phyloP scores from a whole-genome alignment of 2,797 vertebrate species.

The Vireo griseus region DNA sequence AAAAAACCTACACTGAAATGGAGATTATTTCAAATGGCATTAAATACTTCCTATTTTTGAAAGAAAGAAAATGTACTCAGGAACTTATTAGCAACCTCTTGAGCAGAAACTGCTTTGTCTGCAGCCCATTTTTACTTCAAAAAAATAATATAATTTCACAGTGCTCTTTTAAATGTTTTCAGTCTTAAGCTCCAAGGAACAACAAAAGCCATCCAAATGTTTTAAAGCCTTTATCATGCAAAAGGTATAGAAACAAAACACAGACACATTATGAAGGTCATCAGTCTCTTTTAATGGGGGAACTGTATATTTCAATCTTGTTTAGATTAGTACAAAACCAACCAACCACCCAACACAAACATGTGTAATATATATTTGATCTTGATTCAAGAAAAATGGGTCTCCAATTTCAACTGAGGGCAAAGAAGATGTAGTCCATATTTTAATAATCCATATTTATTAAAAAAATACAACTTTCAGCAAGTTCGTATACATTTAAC shows the following conservation, averaged over 20 bases:
- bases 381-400: constrained; percentile 63
- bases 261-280: constrained; percentile 75
- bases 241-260: constrained; percentile 77
- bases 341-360: constrained; percentile 72
- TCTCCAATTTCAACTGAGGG: constrained; percentile 68
- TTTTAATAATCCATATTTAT: constrained; percentile 69
- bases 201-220: constrained; percentile 51
- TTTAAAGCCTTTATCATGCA: constrained; percentile 66
- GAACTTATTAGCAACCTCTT: neutral
- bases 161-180: neutral
- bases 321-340: constrained; percentile 73
- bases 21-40: neutral
- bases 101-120: neutral
- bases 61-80: neutral
- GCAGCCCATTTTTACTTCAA: neutral
- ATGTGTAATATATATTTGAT: constrained; percentile 62
- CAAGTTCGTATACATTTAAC: constrained; percentile 61
- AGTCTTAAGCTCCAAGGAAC: constrained; percentile 6
- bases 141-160: neutral
- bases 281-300: constrained; percentile 78
- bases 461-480: constrained; percentile 71
- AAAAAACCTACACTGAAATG: neutral
- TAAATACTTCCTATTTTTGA: neutral
- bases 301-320: constrained; percentile 66
- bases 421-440: constrained; percentile 71